Percentiles rank a stretch among this genome's conserved stretches.
Conservation (phyloP, 2,888 invertebrate genomes). For the Cheilosia variabilis region DNA sequence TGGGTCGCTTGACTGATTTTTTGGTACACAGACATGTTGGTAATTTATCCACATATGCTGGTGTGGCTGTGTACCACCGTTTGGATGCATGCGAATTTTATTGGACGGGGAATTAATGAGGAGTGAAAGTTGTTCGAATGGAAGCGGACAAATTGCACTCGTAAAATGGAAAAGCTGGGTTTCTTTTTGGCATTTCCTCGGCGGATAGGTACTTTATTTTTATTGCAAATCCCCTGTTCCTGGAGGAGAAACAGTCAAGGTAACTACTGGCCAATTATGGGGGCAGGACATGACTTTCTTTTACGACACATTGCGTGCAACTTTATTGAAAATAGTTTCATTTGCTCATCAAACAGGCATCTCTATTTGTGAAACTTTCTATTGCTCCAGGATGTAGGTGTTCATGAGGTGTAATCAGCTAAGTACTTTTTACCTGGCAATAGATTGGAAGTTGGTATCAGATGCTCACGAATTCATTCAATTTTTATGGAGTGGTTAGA, state of each 20-base stretch:
- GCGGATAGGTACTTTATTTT: constrained; percentile 51
- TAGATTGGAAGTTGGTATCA: neutral
- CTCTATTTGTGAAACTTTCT: constrained; percentile 42
- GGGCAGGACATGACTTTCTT: constrained; percentile 53
- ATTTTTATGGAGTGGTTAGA: too few relatives aligned
- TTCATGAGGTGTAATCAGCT: constrained; percentile 30
- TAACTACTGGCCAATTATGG: constrained; percentile 45
- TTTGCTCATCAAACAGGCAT: constrained; percentile 32
- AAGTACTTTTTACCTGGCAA: neutral
- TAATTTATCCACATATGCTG: constrained; percentile 36
- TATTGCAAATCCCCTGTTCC: constrained; percentile 41
- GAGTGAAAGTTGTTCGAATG: constrained; percentile 73
- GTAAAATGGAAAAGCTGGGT: constrained; percentile 53
- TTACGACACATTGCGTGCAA: constrained; percentile 61
- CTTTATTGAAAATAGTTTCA: constrained; percentile 69
- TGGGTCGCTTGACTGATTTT: constrained; percentile 68
- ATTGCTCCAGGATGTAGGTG: constrained; percentile 9
- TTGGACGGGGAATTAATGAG: constrained; percentile 70
- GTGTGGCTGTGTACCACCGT: constrained; percentile 6
- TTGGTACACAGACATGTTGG: constrained; percentile 48
- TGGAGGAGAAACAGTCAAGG: constrained; percentile 18
- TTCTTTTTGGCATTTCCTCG: constrained; percentile 30
- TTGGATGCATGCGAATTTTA: constrained; percentile 68
- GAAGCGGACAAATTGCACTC: constrained; percentile 71
- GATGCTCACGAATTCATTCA: neutral